Evolutionary conservation across 2,113 vertebrate species (phyloP).

Genomic region (Semnornis frantzii): DNA sequence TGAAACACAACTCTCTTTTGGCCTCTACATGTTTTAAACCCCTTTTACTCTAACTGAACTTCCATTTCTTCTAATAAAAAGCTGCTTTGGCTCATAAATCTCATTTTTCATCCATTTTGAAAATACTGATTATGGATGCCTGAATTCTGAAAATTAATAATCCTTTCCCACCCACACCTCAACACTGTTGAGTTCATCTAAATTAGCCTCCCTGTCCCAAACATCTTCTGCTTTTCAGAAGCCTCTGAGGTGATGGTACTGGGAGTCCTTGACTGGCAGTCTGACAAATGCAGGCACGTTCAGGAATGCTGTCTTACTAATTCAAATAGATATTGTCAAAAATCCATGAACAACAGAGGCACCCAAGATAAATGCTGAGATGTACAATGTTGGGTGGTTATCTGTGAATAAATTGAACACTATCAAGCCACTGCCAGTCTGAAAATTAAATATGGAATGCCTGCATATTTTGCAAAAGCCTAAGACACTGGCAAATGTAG

Average conservation of each 20-base stretch:
- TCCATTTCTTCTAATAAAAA: neutral
- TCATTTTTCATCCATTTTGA: neutral
- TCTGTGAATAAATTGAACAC: neutral
- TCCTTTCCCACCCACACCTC: neutral
- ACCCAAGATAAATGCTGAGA: neutral
- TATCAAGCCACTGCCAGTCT: slow-evolving; percentile 17
- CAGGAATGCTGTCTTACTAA: neutral
- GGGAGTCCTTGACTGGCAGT: neutral
- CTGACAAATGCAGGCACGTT: neutral
- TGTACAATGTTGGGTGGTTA: neutral
- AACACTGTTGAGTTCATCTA: neutral
- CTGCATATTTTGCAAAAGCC: slow-evolving; percentile 12
- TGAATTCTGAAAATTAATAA: neutral
- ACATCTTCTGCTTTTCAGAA: neutral
- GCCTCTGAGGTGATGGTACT: neutral
- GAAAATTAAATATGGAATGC: slow-evolving; percentile 14
- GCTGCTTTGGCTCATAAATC: neutral
- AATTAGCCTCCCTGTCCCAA: neutral
- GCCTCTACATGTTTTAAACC: neutral
- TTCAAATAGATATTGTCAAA: neutral
- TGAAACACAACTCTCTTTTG: neutral
- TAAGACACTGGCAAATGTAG: neutral
- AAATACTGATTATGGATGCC: neutral
- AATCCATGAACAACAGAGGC: neutral
- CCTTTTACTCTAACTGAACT: neutral